A percentile compares a stretch with the other conserved stretches of the same genome.
phyloP scores from a whole-genome alignment of 2,888 invertebrate genomes.

The Crossocerus cetratus region DNA sequence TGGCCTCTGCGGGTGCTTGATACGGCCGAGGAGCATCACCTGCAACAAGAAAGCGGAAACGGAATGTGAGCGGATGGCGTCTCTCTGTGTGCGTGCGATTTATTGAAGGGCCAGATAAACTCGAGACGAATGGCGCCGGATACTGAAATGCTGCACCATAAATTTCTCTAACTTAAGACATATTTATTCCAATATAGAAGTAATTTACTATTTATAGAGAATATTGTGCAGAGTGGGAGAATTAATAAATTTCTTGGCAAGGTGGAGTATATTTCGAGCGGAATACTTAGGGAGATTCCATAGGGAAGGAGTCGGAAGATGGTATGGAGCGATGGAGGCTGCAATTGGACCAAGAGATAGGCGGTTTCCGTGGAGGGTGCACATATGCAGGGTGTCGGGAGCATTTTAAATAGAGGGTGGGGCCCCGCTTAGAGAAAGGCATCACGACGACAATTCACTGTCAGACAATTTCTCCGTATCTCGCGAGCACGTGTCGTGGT shows the following conservation, averaged over 20 bases:
- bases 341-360: constrained; percentile 6
- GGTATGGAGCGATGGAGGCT: no score
- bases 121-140: no score
- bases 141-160: no score
- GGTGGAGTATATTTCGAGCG: background rate
- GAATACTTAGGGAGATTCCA: constrained; percentile 12
- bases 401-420: constrained; percentile 5
- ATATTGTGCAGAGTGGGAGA: no score
- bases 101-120: no score
- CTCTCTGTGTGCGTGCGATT: no score
- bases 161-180: no score
- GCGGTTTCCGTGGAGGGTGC: constrained; percentile 19
- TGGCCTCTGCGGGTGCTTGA: constrained; percentile 18
- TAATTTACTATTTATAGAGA: no score
- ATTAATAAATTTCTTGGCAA: background rate
- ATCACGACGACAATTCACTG: constrained; percentile 20
- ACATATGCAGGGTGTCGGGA: constrained; percentile 9
- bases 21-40: constrained; percentile 59
- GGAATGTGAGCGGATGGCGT: background rate
- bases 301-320: no score
- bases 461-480: constrained; percentile 20
- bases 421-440: background rate
- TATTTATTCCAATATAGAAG: no score
- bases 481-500: constrained; percentile 10
- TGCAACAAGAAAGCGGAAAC: constrained; percentile 50